phyloP scores from a whole-genome alignment of 23 tunicate genomes.

The Trididemnum nubilum region DNA sequence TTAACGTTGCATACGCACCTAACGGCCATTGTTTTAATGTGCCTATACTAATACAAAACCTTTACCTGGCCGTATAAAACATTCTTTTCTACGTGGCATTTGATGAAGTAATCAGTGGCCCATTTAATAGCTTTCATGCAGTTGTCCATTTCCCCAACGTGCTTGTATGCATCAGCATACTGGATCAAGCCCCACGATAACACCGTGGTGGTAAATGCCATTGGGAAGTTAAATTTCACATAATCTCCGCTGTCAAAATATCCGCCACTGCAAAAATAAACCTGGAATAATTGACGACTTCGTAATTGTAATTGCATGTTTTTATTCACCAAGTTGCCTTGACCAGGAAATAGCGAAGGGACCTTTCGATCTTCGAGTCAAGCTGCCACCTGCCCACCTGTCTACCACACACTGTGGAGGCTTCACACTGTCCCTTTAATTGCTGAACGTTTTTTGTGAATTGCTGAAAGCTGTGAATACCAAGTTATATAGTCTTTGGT shows the following conservation, averaged over 20 bases:
- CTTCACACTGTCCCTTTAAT: too few species aligned
- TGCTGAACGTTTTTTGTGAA: too few species aligned
- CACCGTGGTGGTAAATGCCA: conserved; percentile 97
- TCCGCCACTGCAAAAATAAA: conserved; percentile 67
- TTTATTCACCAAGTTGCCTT: too few species aligned
- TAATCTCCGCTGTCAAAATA: conserved; percentile 91
- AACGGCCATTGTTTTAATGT: too few species aligned
- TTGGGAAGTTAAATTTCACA: conserved; percentile 95
- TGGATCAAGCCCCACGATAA: conserved; percentile 75
- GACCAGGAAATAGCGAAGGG: too few species aligned
- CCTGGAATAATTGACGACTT: background rate
- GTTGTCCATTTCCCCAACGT: conserved; percentile 56
- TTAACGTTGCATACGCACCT: too few species aligned
- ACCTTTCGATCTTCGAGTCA: too few species aligned
- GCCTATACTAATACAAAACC: too few species aligned
- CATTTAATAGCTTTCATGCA: conserved; percentile 66
- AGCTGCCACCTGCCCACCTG: too few species aligned
- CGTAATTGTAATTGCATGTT: background rate
- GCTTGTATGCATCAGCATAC: conserved; percentile 70
- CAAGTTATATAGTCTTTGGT: too few species aligned
- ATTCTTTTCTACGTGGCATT: conserved; percentile 76
- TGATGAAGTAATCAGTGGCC: conserved; percentile 97
- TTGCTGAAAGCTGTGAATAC: too few species aligned
- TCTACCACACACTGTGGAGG: too few species aligned
- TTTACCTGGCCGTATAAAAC: conserved; percentile 91